Evolutionary conservation across 2,113 vertebrate species (phyloP), one percentile per base, ranked within the genome.

Genomic region (Paramormyrops kingsleyae): DNA sequence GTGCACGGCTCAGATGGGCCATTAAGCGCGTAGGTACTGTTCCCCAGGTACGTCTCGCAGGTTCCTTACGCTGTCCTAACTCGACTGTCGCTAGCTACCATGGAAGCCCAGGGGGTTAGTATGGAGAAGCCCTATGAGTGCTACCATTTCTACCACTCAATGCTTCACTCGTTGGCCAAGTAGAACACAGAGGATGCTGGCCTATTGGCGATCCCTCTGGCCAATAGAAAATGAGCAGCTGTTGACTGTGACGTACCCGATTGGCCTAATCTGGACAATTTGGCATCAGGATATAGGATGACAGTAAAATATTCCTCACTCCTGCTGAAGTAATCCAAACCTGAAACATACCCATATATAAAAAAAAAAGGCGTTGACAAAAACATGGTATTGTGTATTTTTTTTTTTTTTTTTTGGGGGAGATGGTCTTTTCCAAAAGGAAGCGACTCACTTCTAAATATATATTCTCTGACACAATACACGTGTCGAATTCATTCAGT

Each of bases 31-130:
- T 95, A 94, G 91, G 94, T 93, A 94, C 89, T 87, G 92, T 94
- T 94, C 94, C 94, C 44, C 2, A 94, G 95, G 95, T 95, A 91
- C 90, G 93, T 91, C 92, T 94, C 94, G 93, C 47, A 91, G 93
- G 93, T 94, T 93, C 94, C 93, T 94, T 94, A 95, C 96, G 95
- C 95, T 95, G 94, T 95, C 94, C 94, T 93, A 94, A 92, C 91
- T 94, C 93, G 90, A 93, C 92, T 56, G 93, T 92, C 93, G 93
- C 91, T 92, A 91, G 89, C 92, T 31, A 19, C 92, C 93, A 88
- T 91, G 88, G 90, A 90, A 91, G 91, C 94, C 94, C 93, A 89
- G 91, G 94, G 94, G 93, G 94, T 92, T 93, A 94, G 95, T 95
- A 95, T 95, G 92, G 92, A 91, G 91, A 94, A 93, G 50, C 94